These are phyloP conservation scores for Unio delphinus DNA, from an alignment of 2,888 invertebrate genomes.

Conservation along the genomic window DNA sequence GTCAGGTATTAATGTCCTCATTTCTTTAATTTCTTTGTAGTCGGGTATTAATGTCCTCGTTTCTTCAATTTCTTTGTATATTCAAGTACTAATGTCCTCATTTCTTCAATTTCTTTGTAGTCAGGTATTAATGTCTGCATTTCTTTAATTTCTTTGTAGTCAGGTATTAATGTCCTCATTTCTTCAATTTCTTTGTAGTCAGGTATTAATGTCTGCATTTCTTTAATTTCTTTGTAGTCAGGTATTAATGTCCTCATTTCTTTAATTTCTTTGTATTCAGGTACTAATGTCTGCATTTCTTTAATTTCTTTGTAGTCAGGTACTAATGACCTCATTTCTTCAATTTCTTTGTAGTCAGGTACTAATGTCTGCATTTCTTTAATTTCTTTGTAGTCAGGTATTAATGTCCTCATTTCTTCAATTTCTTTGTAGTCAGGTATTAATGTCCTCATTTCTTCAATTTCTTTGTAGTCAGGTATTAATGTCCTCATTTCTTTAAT, in stretches of 20 bases:
- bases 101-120: constrained; percentile 34
- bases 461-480: too few relatives aligned
- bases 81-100: too few relatives aligned
- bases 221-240: constrained; percentile 68
- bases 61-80: too few relatives aligned
- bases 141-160: constrained; percentile 34
- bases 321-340: constrained; percentile 73
- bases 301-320: constrained; percentile 75
- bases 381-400: constrained; percentile 76
- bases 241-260: constrained; percentile 76
- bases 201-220: constrained; percentile 78
- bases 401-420: too few relatives aligned
- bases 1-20: too few relatives aligned
- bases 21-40: constrained; percentile 34
- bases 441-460: too few relatives aligned
- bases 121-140: constrained; percentile 75
- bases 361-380: constrained; percentile 70
- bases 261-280: constrained; percentile 73
- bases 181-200: constrained; percentile 40
- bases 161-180: constrained; percentile 78
- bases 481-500: too few relatives aligned
- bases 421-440: too few relatives aligned
- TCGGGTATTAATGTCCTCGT: constrained; percentile 74
- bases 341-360: constrained; percentile 76
- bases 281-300: constrained; percentile 75